Evolutionary conservation across 2,113 vertebrate genomes (phyloP).

Genomic region (Lampris megalopsis): DNA sequence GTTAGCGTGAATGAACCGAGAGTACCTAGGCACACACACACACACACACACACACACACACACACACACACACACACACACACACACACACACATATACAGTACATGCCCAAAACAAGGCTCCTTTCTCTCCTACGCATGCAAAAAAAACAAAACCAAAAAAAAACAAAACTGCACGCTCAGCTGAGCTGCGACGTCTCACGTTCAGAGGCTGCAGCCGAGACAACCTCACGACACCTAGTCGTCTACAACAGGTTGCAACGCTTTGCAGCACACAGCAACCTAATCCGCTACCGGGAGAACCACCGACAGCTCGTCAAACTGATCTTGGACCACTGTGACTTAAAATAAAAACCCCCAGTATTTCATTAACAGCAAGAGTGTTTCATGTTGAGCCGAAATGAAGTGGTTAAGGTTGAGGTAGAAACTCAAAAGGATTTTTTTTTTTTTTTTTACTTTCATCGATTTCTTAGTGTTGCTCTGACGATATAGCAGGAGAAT

Average conservation of each 20-base stretch:
- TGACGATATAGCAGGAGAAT: not conserved
- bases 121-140: slow-evolving; percentile 5
- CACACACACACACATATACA: slow-evolving; percentile 13
- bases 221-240: not conserved
- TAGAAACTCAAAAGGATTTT: not conserved
- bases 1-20: not conserved
- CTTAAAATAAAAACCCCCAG: no score
- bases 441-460: not conserved
- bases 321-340: no score
- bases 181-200: slow-evolving; percentile 1
- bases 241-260: not conserved
- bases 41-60: slow-evolving; percentile 8
- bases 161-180: not conserved
- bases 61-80: slow-evolving; percentile 18
- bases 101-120: slow-evolving; percentile 5
- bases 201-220: not conserved
- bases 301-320: no score
- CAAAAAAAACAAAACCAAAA: no score
- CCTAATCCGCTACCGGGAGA: no score
- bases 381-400: no score
- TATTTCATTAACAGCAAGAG: no score
- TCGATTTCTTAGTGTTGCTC: not conserved
- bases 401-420: not conserved
- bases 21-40: not conserved
- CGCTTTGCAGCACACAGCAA: no score